Evolutionary conservation across 2,888 invertebrate species (phyloP).

Genomic region (Entomobrya multifasciata): DNA sequence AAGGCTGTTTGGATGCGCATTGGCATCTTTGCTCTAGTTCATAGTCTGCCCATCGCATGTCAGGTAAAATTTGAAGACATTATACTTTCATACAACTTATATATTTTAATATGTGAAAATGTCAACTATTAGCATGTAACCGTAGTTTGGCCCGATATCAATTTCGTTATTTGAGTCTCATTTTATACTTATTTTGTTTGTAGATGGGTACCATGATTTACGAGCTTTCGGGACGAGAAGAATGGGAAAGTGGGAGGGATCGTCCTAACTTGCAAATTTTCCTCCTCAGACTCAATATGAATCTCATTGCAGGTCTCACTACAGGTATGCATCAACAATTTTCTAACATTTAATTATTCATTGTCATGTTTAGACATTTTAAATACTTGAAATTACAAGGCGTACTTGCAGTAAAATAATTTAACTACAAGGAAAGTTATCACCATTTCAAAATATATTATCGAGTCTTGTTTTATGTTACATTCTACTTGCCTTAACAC

Average conservation of each 20-base stretch:
- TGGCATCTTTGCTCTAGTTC: constrained; percentile 77
- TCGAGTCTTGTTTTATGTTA: constrained; percentile 31
- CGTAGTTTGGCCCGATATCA: constrained; percentile 13
- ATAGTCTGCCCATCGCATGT: constrained; percentile 75
- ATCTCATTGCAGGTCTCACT: constrained; percentile 78
- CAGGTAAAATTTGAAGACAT: no score
- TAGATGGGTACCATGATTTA: constrained; percentile 77
- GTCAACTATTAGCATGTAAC: constrained; percentile 23
- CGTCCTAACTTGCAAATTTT: constrained; percentile 78
- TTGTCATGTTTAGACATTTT: constrained; percentile 25
- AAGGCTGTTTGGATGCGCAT: constrained; percentile 79
- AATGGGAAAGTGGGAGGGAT: constrained; percentile 76
- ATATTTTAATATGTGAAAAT: not conserved
- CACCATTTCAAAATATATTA: constrained; percentile 18
- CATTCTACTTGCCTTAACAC: not conserved
- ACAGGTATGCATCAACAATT: constrained; percentile 70
- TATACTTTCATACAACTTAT: no score
- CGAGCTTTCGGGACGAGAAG: constrained; percentile 74
- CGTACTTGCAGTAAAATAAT: not conserved
- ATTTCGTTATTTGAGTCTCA: constrained; percentile 13
- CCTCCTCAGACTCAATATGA: constrained; percentile 77
- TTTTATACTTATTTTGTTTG: constrained; percentile 21
- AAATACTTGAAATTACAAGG: constrained; percentile 53
- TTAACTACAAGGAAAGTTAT: not conserved
- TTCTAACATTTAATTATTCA: constrained; percentile 40